Conservation (phyloP, 2,797 vertebrate species). For the Alauda arvensis region DNA sequence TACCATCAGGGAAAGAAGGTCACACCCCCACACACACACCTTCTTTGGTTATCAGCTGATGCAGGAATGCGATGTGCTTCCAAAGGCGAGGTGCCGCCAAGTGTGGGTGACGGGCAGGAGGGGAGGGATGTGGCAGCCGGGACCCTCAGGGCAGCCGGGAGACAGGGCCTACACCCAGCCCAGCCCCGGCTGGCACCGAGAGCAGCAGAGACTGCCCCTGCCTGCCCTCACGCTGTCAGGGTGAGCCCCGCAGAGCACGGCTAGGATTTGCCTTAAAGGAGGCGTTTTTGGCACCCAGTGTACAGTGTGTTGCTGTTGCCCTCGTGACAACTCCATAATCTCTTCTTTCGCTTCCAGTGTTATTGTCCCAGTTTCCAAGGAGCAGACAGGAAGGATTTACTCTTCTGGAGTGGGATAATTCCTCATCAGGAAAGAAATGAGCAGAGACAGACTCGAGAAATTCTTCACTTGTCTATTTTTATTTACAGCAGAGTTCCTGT, state of each 20-base stretch:
- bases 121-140: not conserved
- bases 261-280: not conserved
- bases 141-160: rapidly evolving
- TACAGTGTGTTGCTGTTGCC: not conserved
- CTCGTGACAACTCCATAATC: not conserved
- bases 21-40: not conserved
- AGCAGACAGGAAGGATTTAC: constrained; percentile 30
- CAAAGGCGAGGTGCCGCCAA: not conserved
- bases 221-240: not conserved
- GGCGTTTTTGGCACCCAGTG: not conserved
- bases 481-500: constrained; percentile 55
- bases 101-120: not conserved
- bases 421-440: constrained; percentile 36
- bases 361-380: constrained; percentile 49
- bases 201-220: rapidly evolving
- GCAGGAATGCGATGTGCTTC: not conserved
- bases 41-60: constrained; percentile 1
- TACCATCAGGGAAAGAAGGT: not conserved
- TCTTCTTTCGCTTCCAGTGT: constrained; percentile 22
- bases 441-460: constrained; percentile 10
- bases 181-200: not conserved
- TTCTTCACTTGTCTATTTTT: constrained; percentile 59
- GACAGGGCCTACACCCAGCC: not conserved
- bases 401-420: constrained; percentile 30
- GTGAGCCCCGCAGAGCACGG: rapidly evolving